Evolutionary conservation across 2,797 vertebrate genomes (phyloP).

Genomic region (Brachyalestes nurse): DNA sequence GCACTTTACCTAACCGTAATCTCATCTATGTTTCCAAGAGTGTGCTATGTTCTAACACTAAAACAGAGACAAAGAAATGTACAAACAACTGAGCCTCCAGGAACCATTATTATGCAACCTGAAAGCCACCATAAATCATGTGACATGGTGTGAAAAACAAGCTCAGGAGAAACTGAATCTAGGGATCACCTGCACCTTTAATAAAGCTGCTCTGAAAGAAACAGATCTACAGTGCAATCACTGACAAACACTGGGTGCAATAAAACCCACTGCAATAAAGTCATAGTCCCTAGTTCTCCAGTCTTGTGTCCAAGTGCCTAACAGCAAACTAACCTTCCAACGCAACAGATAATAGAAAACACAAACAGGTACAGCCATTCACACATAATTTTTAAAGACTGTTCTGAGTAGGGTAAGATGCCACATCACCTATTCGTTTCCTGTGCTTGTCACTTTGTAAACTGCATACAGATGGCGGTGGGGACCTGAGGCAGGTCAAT

Average conservation of each 20-base stretch:
- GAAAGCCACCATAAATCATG: conserved; percentile 33
- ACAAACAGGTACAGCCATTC: background rate
- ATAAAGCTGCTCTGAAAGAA: conserved; percentile 33
- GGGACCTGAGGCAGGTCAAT: conserved; percentile 67
- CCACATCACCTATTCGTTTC: conserved; percentile 22
- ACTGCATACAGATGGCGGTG: conserved; percentile 38
- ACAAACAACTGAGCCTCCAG: background rate
- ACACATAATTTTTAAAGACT: conserved; percentile 14
- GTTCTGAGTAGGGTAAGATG: background rate
- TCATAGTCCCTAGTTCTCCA: conserved; percentile 4
- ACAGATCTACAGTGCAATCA: conserved; percentile 13
- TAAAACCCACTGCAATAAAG: conserved; percentile 42
- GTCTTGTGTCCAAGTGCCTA: background rate
- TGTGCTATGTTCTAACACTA: background rate
- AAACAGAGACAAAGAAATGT: background rate
- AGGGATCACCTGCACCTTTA: conserved; percentile 37
- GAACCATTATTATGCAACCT: conserved; percentile 15
- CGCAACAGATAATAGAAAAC: conserved; percentile 4
- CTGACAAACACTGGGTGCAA: conserved; percentile 36
- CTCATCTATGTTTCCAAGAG: background rate
- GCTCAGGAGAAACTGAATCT: conserved; percentile 31
- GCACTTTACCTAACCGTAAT: background rate
- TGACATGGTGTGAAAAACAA: background rate
- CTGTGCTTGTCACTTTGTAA: background rate
- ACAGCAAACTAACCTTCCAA: conserved; percentile 3